phyloP scores from a whole-genome alignment of 2,888 invertebrate genomes.

The Conops quadrifasciatus region DNA sequence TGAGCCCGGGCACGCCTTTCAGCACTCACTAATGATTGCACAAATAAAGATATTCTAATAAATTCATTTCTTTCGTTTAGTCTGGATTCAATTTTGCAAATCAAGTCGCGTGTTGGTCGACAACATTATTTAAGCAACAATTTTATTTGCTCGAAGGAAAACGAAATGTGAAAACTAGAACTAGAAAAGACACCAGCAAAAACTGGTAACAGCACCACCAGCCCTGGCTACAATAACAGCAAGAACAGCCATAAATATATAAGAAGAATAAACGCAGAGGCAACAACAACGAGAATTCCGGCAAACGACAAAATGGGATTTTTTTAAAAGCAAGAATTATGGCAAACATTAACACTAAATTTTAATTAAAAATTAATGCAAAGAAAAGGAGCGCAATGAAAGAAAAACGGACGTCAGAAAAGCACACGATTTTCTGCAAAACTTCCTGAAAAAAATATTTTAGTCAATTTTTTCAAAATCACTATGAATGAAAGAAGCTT shows the following conservation, averaged over 20 bases:
- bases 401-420: no score
- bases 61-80: constrained; percentile 9
- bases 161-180: not conserved
- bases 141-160: not conserved
- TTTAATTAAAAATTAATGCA: constrained; percentile 32
- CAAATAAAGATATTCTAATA: constrained; percentile 26
- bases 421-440: constrained; percentile 21
- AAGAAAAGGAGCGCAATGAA: constrained; percentile 10
- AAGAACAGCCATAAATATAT: not conserved
- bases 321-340: not conserved
- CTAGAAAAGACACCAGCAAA: not conserved
- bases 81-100: constrained; percentile 5
- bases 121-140: not conserved
- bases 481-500: no score
- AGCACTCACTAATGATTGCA: constrained; percentile 31
- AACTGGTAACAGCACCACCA: not conserved
- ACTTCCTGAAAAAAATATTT: constrained; percentile 10
- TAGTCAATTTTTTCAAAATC: constrained; percentile 18
- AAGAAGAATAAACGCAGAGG: not conserved
- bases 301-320: no score
- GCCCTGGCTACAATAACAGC: not conserved
- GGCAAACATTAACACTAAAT: constrained; percentile 33
- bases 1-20: constrained; percentile 30
- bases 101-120: not conserved
- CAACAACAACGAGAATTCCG: not conserved